A percentile compares a stretch with the other conserved stretches of the same genome.
phyloP scores from a whole-genome alignment of 2,113 vertebrate genomes.

The Cervus canadensis region DNA sequence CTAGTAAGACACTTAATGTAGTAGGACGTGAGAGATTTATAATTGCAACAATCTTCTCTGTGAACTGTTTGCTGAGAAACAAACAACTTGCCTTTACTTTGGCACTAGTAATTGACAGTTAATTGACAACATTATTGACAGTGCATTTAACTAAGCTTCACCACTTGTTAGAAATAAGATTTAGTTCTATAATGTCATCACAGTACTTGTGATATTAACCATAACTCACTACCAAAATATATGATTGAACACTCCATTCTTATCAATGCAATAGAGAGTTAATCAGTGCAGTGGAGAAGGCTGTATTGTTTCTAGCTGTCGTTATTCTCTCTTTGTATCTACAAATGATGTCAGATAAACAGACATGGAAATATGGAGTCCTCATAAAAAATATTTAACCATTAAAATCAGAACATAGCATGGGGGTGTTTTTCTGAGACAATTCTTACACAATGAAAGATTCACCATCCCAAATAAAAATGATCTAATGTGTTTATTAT shows the following conservation, averaged over 20 bases:
- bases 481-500: not conserved
- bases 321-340: slow-evolving; percentile 16
- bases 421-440: not conserved
- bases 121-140: slow-evolving; percentile 72
- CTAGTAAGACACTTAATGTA: slow-evolving; percentile 77
- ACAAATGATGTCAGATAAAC: not conserved
- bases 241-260: slow-evolving; percentile 37
- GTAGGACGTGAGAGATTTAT: slow-evolving; percentile 77
- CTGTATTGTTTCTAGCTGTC: not conserved
- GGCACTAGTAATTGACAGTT: slow-evolving; percentile 76
- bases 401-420: not conserved
- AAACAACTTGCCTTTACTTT: slow-evolving; percentile 80
- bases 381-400: not conserved
- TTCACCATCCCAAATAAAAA: not conserved
- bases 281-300: not conserved
- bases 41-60: slow-evolving; percentile 83
- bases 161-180: slow-evolving; percentile 48
- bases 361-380: not conserved
- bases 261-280: not conserved
- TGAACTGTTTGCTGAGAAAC: slow-evolving; percentile 81
- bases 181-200: slow-evolving; percentile 41
- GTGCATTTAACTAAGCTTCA: slow-evolving; percentile 60
- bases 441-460: slow-evolving; percentile 31
- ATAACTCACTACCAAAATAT: slow-evolving; percentile 41
- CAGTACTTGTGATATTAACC: slow-evolving; percentile 62